Base-by-base conservation (phyloP, 2,888 invertebrate genomes). In the Gastracanthus pulcherrimus region DNA sequence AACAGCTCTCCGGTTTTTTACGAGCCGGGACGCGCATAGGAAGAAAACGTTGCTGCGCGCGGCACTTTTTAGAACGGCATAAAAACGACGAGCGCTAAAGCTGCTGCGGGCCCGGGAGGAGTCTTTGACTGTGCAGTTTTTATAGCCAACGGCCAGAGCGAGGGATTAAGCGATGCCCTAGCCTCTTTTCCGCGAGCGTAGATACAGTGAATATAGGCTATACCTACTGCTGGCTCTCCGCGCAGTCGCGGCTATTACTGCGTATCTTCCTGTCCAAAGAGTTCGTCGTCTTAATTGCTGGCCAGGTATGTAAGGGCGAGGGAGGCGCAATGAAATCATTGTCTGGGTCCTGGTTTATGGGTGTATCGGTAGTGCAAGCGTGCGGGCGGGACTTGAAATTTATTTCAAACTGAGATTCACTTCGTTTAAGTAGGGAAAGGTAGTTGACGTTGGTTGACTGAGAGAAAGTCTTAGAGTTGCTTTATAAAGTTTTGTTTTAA, bases 51-150 rank as follows among this genome's bases (percentile, higher is more conserved):
- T 23, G 48, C 23, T n/a, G 48, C 19, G 7, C 58, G 36, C 66
- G 62, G 19, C 48, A 74, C 64, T 77, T 75, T 83, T 66, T 74
- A 74, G 67, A 72, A 77, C 13, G 75, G 55, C 75, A 82, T 82
- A 82, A 82, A 82, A 82, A 78, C 48, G n/a, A 7, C 23, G 7
- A 19, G 45, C 64, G 48, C 72, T 71, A 81, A 77, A 58, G 31
- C 26, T 31, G 29, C 6, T 26, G 26, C 34, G 13, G 31, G 26
- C 51, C 11, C 19, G 13, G 11, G 29, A 41, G 58, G 29, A 71
- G 55, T 11, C 5, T 7, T 58, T 36, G 7, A 26, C 3, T 23
- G 31, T 11, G 34, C n/a, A 19, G 41, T 67, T 67, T 76, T 76
- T 76, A 67, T 23, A 34, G 62, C 62, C 62, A 26, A 26, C 23